A percentile compares a stretch with the other conserved stretches of the same genome.
Conservation (phyloP, 2,888 invertebrate species). For the Stenchaetothrips biformis region DNA sequence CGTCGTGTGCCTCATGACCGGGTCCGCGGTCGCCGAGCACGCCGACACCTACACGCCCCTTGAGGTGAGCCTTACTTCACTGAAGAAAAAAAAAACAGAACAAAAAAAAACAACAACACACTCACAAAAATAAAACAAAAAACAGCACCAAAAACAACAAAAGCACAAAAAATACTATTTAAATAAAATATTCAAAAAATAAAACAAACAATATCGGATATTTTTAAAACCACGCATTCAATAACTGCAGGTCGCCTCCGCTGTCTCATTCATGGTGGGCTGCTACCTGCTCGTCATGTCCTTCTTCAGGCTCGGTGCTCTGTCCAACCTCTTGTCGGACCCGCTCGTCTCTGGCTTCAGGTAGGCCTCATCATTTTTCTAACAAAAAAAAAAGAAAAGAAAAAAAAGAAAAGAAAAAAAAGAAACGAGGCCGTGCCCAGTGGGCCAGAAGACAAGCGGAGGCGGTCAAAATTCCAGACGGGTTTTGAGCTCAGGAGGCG, state of each 20-base stretch:
- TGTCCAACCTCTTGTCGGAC: slow-evolving; percentile 71
- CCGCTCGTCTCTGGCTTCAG: slow-evolving; percentile 84
- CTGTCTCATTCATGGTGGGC: slow-evolving; percentile 49
- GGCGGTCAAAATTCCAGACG: too few relatives aligned
- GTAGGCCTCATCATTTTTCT: not conserved
- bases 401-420: too few relatives aligned
- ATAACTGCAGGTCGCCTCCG: slow-evolving; percentile 59
- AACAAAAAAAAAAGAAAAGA: not conserved
- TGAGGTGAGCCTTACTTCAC: slow-evolving; percentile 44
- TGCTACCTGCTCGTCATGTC: slow-evolving; percentile 65
- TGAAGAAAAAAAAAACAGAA: too few relatives aligned
- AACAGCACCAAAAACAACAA: too few relatives aligned
- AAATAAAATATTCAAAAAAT: too few relatives aligned
- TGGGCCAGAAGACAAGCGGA: too few relatives aligned
- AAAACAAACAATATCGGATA: too few relatives aligned
- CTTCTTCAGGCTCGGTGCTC: slow-evolving; percentile 55
- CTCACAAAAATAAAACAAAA: too few relatives aligned
- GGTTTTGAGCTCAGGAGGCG: too few relatives aligned
- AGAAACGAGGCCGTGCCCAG: not conserved
- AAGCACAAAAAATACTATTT: too few relatives aligned
- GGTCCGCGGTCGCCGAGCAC: slow-evolving; percentile 63
- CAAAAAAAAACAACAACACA: too few relatives aligned
- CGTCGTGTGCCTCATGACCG: slow-evolving; percentile 85
- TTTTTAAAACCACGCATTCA: too few relatives aligned
- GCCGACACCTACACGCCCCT: slow-evolving; percentile 47